Evolutionary conservation across 2,113 vertebrate species (phyloP).

Genomic region (Ageneiosus marmoratus): DNA sequence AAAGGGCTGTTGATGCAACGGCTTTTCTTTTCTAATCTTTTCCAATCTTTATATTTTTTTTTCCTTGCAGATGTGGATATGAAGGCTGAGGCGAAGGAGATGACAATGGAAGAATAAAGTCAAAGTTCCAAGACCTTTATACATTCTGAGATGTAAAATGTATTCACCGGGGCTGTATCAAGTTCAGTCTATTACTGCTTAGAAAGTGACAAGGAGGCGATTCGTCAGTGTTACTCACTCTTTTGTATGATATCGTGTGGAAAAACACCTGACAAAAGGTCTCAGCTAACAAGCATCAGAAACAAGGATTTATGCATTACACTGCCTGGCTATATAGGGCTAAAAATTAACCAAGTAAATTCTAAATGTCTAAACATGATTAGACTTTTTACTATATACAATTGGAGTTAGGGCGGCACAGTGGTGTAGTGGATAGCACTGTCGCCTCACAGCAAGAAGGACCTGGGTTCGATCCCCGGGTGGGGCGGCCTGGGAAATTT

Average conservation of each 20-base stretch:
- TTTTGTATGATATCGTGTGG: background rate
- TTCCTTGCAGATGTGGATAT: background rate
- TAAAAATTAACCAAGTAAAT: background rate
- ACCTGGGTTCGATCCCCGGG: too few species aligned
- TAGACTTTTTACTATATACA: background rate
- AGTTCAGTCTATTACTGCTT: background rate
- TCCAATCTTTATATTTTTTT: background rate
- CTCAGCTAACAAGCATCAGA: background rate
- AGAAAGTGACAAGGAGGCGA: background rate
- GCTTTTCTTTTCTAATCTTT: background rate
- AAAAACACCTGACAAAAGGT: background rate
- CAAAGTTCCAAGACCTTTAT: background rate
- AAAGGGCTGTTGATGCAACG: conserved; percentile 3
- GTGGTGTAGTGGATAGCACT: too few species aligned
- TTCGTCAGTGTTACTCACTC: too few species aligned
- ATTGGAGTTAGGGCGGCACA: too few species aligned
- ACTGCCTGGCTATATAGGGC: background rate
- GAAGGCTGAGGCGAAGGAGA: background rate
- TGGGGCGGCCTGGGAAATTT: too few species aligned
- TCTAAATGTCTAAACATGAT: background rate
- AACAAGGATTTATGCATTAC: background rate
- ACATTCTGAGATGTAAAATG: background rate
- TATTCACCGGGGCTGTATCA: background rate
- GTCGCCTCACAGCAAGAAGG: too few species aligned
- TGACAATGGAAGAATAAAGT: background rate